Conservation (phyloP, 2,888 invertebrate genomes). For the Chrysomela aeneicollis region DNA sequence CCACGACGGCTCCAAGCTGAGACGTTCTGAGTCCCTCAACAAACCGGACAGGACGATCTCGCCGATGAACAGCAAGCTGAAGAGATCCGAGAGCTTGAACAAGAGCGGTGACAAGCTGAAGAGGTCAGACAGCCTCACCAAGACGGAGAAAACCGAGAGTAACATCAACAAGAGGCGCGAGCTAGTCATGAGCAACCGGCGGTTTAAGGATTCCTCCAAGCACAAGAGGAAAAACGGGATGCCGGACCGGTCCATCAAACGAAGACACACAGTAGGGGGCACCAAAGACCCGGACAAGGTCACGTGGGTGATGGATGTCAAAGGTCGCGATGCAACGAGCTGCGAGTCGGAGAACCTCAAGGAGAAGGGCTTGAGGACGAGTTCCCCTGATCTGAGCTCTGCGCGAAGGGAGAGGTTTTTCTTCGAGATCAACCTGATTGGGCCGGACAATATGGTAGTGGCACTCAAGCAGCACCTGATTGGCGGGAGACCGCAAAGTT, state of each 20-base stretch:
- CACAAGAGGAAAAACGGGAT: slow-evolving; percentile 79
- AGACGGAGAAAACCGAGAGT: slow-evolving; percentile 80
- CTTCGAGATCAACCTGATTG: slow-evolving; percentile 64
- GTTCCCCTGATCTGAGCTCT: slow-evolving; percentile 68
- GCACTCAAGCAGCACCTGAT: slow-evolving; percentile 61
- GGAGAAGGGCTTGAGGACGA: slow-evolving; percentile 68
- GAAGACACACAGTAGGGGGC: slow-evolving; percentile 92
- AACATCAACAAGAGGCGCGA: slow-evolving; percentile 79
- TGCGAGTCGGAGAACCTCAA: slow-evolving; percentile 55
- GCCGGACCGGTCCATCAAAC: slow-evolving; percentile 84
- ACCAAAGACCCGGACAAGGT: slow-evolving; percentile 84
- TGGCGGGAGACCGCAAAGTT: slow-evolving; percentile 64
- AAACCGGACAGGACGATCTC: slow-evolving; percentile 65
- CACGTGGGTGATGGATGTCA: slow-evolving; percentile 64
- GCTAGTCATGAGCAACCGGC: slow-evolving; percentile 57
- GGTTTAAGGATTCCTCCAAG: slow-evolving; percentile 67
- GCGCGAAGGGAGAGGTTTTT: slow-evolving; percentile 60
- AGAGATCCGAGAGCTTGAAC: slow-evolving; percentile 70
- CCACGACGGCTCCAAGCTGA: slow-evolving; percentile 62
- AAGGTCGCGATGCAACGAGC: slow-evolving; percentile 62
- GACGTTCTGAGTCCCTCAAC: slow-evolving; percentile 71
- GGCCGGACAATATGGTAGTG: slow-evolving; percentile 64
- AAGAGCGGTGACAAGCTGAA: slow-evolving; percentile 64
- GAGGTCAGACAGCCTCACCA: slow-evolving; percentile 71
- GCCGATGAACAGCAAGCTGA: slow-evolving; percentile 62